phyloP scores from a whole-genome alignment of 2,797 vertebrate species.

The Coluber constrictor region DNA sequence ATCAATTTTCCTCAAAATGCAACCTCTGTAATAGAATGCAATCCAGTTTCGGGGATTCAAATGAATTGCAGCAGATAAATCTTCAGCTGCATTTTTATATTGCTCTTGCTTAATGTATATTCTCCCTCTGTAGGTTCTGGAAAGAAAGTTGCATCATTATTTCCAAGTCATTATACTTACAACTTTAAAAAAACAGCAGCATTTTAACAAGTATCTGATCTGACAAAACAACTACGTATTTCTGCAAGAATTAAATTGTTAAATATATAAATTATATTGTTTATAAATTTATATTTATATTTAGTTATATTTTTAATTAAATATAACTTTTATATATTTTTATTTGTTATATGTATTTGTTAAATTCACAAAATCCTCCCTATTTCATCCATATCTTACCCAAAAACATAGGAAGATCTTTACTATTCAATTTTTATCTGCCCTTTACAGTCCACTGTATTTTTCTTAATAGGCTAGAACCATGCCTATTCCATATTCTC shows the following conservation, averaged over 20 bases:
- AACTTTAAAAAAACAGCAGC: background rate
- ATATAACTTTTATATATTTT: background rate
- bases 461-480: background rate
- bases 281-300: background rate
- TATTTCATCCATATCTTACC: background rate
- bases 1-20: slow-evolving; percentile 66
- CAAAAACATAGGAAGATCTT: background rate
- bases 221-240: background rate
- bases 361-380: background rate
- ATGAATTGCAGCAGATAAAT: slow-evolving; percentile 70
- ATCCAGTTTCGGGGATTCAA: slow-evolving; percentile 74
- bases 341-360: background rate
- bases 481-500: background rate
- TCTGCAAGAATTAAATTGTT: background rate
- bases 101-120: slow-evolving; percentile 65
- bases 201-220: background rate
- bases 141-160: slow-evolving; percentile 18
- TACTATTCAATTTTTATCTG: background rate
- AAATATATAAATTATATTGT: background rate
- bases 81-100: slow-evolving; percentile 66
- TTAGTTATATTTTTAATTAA: background rate
- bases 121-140: slow-evolving; percentile 73
- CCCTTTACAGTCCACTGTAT: background rate
- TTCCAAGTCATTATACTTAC: background rate
- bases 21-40: slow-evolving; percentile 75